A percentile compares a stretch with the other conserved stretches of the same genome.
Conservation (phyloP, 1,140 invertebrate genomes). For the Drosophila murphyi region DNA sequence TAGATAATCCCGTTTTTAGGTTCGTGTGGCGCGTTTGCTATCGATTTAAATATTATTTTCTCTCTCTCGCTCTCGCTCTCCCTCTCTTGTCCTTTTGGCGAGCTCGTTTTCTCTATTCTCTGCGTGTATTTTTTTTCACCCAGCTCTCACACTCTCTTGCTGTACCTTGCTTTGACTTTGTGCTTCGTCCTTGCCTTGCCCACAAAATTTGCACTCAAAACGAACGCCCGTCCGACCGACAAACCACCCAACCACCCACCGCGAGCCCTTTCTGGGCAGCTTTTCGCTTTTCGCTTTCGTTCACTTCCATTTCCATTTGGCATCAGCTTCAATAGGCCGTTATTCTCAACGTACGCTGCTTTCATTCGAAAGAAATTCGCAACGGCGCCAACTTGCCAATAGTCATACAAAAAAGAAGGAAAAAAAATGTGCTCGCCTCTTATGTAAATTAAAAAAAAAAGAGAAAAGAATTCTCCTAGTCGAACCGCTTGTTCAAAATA, state of each 20-base stretch:
- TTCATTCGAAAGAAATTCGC: conserved; percentile 35
- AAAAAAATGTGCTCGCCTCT: conserved; percentile 49
- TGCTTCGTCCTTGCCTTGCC: conserved; percentile 69
- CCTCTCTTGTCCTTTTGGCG: conserved; percentile 36
- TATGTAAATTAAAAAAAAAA: conserved; percentile 59
- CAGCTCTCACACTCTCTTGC: conserved; percentile 19
- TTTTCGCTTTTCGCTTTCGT: conserved; percentile 70
- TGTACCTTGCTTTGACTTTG: conserved; percentile 61
- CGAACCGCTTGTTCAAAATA: background rate
- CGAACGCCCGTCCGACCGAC: background rate
- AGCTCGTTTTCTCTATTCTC: conserved; percentile 7
- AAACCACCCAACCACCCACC: conserved; percentile 40
- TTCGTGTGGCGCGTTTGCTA: conserved; percentile 58
- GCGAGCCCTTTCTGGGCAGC: conserved; percentile 44
- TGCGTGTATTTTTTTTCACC: conserved; percentile 12
- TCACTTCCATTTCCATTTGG: conserved; percentile 66
- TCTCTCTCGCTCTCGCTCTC: conserved; percentile 18
- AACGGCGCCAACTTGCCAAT: conserved; percentile 23
- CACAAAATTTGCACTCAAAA: conserved; percentile 66
- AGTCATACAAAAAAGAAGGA: background rate
- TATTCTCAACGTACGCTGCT: conserved; percentile 28
- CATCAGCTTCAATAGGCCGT: conserved; percentile 59
- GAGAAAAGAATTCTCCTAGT: background rate
- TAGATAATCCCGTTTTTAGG: conserved; percentile 65
- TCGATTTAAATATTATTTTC: conserved; percentile 74